A percentile compares a stretch with the other conserved stretches of the same genome.
These are phyloP conservation scores for Diplazon laetatorius DNA, from an alignment of 2,888 invertebrate species.

Conservation along the genomic window DNA sequence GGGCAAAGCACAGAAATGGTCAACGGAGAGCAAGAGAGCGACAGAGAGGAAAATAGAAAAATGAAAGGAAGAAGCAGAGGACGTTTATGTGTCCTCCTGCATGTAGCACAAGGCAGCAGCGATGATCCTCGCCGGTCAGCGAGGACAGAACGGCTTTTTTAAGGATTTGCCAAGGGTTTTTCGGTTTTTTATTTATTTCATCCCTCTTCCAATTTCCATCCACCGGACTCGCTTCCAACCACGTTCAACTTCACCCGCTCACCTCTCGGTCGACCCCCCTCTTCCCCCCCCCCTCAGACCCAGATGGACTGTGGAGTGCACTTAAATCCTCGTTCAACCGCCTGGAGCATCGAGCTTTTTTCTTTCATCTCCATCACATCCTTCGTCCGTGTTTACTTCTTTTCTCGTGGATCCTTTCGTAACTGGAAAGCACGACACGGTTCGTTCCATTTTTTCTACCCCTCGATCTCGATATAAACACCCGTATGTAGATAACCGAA, in stretches of 20 bases:
- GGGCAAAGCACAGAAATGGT: background rate
- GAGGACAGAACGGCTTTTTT: conserved; percentile 68
- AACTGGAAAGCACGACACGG: background rate
- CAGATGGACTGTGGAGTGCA: conserved; percentile 8
- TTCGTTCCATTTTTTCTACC: background rate
- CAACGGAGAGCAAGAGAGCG: conserved; percentile 5
- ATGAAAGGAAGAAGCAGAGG: background rate
- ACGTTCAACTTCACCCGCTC: background rate
- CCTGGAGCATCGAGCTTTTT: background rate
- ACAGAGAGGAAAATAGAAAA: conserved; percentile 23
- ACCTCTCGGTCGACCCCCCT: too few species aligned
- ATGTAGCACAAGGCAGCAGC: conserved; percentile 10
- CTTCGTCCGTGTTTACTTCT: conserved; percentile 1
- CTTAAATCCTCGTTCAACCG: background rate
- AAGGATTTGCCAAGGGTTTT: conserved; percentile 64
- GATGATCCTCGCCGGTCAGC: conserved; percentile 54
- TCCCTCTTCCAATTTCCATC: conserved; percentile 25
- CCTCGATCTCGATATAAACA: conserved; percentile 65
- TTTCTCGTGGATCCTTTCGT: background rate
- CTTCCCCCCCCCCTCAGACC: background rate
- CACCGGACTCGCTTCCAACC: background rate
- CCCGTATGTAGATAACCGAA: conserved; percentile 66
- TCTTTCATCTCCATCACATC: background rate
- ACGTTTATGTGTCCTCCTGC: background rate
- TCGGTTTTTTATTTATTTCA: too few species aligned